Base-by-base conservation (phyloP, 2,888 invertebrate genomes). In the Cephus runcator region DNA sequence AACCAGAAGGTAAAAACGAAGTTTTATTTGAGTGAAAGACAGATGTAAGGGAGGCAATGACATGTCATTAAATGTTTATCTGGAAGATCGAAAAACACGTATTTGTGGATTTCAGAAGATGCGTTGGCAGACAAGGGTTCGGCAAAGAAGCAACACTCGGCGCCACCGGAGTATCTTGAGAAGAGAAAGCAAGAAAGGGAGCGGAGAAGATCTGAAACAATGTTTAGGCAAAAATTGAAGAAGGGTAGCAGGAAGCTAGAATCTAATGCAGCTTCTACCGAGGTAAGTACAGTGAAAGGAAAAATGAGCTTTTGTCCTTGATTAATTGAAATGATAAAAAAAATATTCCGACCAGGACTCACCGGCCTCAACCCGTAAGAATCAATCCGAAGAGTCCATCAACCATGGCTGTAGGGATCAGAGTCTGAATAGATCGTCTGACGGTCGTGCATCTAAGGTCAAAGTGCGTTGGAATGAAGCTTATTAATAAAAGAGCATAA, bases 131-230 rank as follows among this genome's bases (percentile, higher is more conserved):
- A 95, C 83, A 94, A 94, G 89, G 93, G 93, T 3, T 93, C 94
- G 2, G 95, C 95, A 88, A 94, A 96, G 81, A 95, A 96, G 85
- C 96, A 96, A 85, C 93, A 96, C 77, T 96, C 96, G 35, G 97
- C 97, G 0, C 90, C 89, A 12, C 98, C 98, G 0, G 97, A 98
- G 85, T 98, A 98, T 91, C 93, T 98, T 80, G 98, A 98, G 89
- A 95, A 96, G 83, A 93, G 98, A 36, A 96, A 97, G 89, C 93
- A 95, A 77, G 95, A 95, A 85, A 93, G 95, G 75, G 95, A 95
- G 76, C 93, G 95, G 86, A 91, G 95, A 83, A 94, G 94, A 88
- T 94, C 94, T 1, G 95, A 95, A 88, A 94, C 93, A 76, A 94
- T 94, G 73, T 90, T 93, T 73, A 91, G 94, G 85, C 93, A 93